Evolutionary conservation across 2,888 invertebrate genomes (phyloP).

Genomic region (Bellardia bayeri): DNA sequence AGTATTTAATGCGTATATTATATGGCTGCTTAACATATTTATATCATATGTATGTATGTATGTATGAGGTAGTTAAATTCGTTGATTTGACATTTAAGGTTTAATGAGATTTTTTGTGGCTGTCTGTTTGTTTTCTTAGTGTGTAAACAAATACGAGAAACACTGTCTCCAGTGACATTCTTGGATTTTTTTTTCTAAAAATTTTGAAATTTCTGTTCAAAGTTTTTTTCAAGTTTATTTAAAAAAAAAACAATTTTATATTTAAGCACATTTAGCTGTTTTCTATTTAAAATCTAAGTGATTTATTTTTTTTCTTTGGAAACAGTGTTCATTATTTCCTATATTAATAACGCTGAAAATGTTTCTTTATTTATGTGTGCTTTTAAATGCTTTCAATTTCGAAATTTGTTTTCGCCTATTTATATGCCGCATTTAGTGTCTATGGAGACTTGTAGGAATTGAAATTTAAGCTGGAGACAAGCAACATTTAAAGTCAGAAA

Average conservation of each 20-base stretch:
- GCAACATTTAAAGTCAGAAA: constrained; percentile 21
- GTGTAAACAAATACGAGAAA: not conserved
- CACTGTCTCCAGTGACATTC: not conserved
- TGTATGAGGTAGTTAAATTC: constrained; percentile 56
- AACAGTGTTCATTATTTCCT: constrained; percentile 35
- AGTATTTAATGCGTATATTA: constrained; percentile 44
- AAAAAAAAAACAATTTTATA: too few species aligned
- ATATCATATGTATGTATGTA: constrained; percentile 7
- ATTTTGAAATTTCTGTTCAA: too few species aligned
- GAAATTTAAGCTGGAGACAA: not conserved
- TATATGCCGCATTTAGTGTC: constrained; percentile 37
- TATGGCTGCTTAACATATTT: constrained; percentile 54
- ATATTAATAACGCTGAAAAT: constrained; percentile 41
- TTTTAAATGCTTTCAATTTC: constrained; percentile 56
- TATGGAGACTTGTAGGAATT: not conserved
- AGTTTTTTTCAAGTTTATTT: too few species aligned
- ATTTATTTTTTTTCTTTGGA: not conserved
- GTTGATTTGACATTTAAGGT: constrained; percentile 41
- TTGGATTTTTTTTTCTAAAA: too few species aligned
- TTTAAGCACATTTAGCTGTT: too few species aligned
- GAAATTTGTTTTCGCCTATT: constrained; percentile 38
- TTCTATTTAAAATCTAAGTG: not conserved
- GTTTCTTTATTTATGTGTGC: constrained; percentile 33
- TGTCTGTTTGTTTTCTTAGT: not conserved
- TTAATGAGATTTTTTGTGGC: constrained; percentile 38